phyloP scores from a whole-genome alignment of 2,888 invertebrate species.

The Hyles lineata region DNA sequence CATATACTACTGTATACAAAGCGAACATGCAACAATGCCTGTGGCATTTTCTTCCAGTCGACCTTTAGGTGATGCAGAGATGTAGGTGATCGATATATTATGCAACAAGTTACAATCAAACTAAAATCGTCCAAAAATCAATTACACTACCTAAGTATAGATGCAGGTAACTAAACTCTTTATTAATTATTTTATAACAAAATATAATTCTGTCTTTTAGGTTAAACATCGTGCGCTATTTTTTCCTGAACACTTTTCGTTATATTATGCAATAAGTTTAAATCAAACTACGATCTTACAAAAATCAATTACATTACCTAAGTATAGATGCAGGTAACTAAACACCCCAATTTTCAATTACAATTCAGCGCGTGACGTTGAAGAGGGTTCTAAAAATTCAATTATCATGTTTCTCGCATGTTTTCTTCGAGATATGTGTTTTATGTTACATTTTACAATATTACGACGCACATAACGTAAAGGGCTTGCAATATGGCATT shows the following conservation, averaged over 20 bases:
- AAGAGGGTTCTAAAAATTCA: slow-evolving; percentile 70
- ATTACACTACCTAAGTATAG: slow-evolving; percentile 11
- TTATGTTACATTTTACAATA: slow-evolving; percentile 71
- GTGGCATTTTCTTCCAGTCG: too few relatives aligned
- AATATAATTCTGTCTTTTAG: too few relatives aligned
- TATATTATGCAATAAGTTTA: too few relatives aligned
- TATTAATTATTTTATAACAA: too few relatives aligned
- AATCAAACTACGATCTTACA: background rate
- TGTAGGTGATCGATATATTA: too few relatives aligned
- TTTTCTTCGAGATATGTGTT: slow-evolving; percentile 62
- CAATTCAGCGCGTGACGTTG: slow-evolving; percentile 54
- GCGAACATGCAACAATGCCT: too few relatives aligned
- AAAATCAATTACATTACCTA: slow-evolving; percentile 3
- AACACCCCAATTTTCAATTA: slow-evolving; percentile 44
- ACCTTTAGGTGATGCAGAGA: too few relatives aligned
- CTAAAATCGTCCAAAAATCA: background rate
- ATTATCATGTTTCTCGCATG: slow-evolving; percentile 62
- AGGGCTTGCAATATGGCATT: slow-evolving; percentile 18
- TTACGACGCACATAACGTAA: slow-evolving; percentile 49
- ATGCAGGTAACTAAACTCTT: slow-evolving; percentile 15
- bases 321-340: slow-evolving; percentile 18
- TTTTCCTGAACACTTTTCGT: too few relatives aligned
- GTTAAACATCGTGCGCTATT: too few relatives aligned
- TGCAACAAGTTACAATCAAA: too few relatives aligned
- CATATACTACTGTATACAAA: too few relatives aligned